Evolutionary conservation across 2,113 vertebrate genomes (phyloP).

Genomic region (Vombatus ursinus): DNA sequence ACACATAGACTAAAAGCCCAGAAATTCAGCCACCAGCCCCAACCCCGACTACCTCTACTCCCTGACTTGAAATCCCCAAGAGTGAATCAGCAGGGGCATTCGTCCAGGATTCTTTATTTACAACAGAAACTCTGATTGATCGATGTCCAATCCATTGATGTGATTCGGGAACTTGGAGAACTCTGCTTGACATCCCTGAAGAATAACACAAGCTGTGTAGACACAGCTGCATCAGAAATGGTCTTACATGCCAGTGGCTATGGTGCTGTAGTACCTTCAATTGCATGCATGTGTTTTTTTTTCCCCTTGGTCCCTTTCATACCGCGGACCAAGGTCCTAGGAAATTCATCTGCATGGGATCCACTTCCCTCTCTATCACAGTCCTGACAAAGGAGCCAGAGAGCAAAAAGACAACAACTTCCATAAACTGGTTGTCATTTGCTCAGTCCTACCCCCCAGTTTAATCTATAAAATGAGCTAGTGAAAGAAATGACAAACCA

Average conservation of each 20-base stretch:
- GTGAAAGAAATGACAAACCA: too few relatives aligned
- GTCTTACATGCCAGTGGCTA: not conserved
- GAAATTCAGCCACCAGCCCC: not conserved
- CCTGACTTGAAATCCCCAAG: not conserved
- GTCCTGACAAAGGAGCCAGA: not conserved
- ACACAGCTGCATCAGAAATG: not conserved
- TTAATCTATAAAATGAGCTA: too few relatives aligned
- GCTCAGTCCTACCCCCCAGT: not conserved
- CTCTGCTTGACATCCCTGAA: not conserved
- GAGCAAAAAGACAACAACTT: not conserved
- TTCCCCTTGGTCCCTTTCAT: not conserved
- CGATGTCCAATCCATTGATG: not conserved
- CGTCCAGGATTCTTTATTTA: not conserved
- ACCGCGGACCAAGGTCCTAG: not conserved
- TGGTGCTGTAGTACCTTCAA: not conserved
- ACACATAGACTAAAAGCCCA: not conserved
- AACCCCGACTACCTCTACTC: not conserved
- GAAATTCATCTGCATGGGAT: not conserved
- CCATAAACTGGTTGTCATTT: not conserved
- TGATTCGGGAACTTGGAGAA: not conserved
- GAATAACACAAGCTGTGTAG: not conserved
- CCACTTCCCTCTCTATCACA: not conserved
- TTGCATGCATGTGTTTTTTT: not conserved
- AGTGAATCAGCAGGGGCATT: not conserved
- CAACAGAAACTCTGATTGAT: not conserved